Evolutionary conservation across 2,113 vertebrate species (phyloP).

Genomic region (Proteles cristata): DNA sequence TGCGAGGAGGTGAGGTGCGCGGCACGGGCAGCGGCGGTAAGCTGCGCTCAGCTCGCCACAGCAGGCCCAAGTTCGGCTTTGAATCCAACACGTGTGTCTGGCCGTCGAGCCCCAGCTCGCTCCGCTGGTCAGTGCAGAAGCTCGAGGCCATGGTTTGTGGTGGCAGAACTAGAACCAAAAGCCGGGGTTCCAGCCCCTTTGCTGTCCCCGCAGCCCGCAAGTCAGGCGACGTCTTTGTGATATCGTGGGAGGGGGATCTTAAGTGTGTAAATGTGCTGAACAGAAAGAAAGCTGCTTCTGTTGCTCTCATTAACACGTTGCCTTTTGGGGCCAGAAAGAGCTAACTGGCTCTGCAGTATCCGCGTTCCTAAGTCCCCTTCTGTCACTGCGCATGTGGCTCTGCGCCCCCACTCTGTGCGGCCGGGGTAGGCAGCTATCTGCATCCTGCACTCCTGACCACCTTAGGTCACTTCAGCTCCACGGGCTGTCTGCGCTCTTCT

Average conservation of each 20-base stretch:
- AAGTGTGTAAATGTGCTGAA: background rate
- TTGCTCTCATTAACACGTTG: background rate
- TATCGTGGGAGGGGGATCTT: background rate
- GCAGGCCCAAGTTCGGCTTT: background rate
- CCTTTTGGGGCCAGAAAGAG: background rate
- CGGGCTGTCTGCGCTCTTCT: background rate
- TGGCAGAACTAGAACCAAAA: background rate
- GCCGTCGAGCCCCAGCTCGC: background rate
- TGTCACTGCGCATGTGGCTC: background rate
- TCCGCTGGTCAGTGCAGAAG: background rate
- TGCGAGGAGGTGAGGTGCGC: background rate
- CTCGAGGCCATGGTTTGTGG: background rate
- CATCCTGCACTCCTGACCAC: background rate
- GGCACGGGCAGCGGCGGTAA: background rate
- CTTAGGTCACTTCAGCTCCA: background rate
- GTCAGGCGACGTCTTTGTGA: rapidly evolving
- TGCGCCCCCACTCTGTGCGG: no score
- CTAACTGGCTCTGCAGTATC: background rate
- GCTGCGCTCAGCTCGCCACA: no score
- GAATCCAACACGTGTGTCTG: background rate
- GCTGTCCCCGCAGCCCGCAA: background rate
- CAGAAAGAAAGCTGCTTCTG: background rate
- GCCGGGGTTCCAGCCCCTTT: background rate
- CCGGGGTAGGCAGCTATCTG: background rate
- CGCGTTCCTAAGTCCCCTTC: background rate